A percentile compares a stretch with the other conserved stretches of the same genome.
Conservation (phyloP, 2,888 invertebrate species). For the Cephus nigrinus region DNA sequence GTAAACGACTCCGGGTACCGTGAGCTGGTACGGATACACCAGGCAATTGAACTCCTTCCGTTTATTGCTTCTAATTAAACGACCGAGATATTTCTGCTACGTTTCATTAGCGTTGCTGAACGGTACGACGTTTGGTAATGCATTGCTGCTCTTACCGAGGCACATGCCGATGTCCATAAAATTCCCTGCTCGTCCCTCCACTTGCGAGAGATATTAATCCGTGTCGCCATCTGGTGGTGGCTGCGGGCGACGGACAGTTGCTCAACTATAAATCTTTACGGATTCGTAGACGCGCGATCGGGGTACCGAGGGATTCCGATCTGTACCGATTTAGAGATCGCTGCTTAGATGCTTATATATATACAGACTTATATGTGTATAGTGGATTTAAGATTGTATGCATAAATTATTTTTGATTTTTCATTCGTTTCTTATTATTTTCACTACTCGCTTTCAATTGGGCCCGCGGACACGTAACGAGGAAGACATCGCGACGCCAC, state of each 20-base stretch:
- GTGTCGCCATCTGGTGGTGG: not conserved
- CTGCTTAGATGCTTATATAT: not conserved
- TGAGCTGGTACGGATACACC: conserved; percentile 43
- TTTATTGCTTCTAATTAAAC: conserved; percentile 64
- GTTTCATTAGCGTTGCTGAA: conserved; percentile 60
- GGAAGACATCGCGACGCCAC: not conserved
- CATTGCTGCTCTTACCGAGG: conserved; percentile 26
- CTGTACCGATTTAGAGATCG: not conserved
- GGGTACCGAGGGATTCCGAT: not conserved
- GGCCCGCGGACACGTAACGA: not conserved
- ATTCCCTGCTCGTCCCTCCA: not conserved
- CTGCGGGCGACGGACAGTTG: not conserved
- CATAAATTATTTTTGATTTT: not conserved
- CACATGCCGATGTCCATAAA: conserved; percentile 6
- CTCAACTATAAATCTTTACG: not conserved
- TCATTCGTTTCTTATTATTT: not conserved
- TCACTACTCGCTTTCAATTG: not conserved
- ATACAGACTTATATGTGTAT: not conserved
- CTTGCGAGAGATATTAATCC: not conserved
- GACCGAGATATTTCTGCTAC: conserved; percentile 62
- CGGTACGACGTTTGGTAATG: conserved; percentile 46
- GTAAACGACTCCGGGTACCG: conserved; percentile 41
- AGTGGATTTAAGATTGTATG: not conserved
- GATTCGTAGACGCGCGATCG: not conserved
- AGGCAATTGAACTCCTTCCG: conserved; percentile 61